These are phyloP conservation scores for Plemyria rubiginata DNA, from an alignment of 2,888 invertebrate species.

Conservation along the genomic window DNA sequence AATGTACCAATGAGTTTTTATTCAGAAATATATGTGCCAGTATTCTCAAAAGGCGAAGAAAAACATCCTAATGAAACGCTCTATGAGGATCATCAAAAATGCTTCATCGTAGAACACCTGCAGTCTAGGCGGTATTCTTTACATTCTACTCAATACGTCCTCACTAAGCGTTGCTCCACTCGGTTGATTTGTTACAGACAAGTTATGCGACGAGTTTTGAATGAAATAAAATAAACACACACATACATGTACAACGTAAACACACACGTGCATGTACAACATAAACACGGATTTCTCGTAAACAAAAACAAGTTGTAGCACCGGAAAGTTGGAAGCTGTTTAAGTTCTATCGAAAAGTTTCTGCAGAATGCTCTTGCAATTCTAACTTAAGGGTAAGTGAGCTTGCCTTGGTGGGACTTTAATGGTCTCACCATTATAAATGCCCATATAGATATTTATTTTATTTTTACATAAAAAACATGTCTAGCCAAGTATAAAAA, in stretches of 20 bases:
- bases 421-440: neutral
- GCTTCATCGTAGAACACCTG: too few relatives aligned
- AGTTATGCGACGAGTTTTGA: neutral
- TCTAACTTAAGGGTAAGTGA: conserved; percentile 11
- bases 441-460: too few relatives aligned
- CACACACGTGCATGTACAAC: neutral
- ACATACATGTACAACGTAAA: conserved; percentile 4
- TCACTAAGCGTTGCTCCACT: neutral
- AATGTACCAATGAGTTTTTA: too few relatives aligned
- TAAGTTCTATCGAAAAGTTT: conserved; percentile 25
- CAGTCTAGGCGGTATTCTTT: too few relatives aligned
- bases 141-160: too few relatives aligned
- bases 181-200: neutral
- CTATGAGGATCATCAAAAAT: too few relatives aligned
- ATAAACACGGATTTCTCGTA: neutral
- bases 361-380: conserved; percentile 18
- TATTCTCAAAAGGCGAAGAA: too few relatives aligned
- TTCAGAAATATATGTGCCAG: too few relatives aligned
- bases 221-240: neutral
- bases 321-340: conserved; percentile 9
- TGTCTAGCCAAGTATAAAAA: too few relatives aligned
- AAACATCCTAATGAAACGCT: too few relatives aligned
- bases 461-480: too few relatives aligned
- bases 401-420: neutral
- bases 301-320: conserved; percentile 19